A percentile compares a stretch with the other conserved stretches of the same genome.
Conservation (phyloP, 2,797 vertebrate species). For the Pangasius sanitwongsei region DNA sequence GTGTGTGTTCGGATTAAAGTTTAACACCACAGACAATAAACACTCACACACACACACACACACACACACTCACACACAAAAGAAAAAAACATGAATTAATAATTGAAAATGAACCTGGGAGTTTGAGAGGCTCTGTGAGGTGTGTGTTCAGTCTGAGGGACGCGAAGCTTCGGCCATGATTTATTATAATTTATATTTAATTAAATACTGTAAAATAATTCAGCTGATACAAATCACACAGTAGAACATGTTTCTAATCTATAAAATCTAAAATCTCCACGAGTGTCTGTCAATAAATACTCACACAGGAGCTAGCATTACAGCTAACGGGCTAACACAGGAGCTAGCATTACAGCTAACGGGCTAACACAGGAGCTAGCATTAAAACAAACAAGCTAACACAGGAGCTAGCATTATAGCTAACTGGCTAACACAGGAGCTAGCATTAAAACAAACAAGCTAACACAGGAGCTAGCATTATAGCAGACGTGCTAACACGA, state of each 20-base stretch:
- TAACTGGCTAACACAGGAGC: too few species aligned
- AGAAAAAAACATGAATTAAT: background rate
- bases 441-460: too few species aligned
- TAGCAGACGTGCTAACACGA: background rate
- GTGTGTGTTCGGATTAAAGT: background rate
- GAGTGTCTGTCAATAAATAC: background rate
- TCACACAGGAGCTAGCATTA: background rate
- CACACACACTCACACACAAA: background rate
- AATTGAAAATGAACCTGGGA: background rate
- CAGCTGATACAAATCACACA: background rate
- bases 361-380: too few species aligned
- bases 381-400: too few species aligned
- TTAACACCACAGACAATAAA: background rate
- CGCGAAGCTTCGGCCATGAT: background rate
- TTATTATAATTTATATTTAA: background rate
- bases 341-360: too few species aligned
- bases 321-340: too few species aligned
- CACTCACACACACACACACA: background rate
- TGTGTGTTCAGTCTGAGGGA: background rate
- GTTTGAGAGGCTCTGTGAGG: background rate
- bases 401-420: too few species aligned
- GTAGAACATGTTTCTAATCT: background rate
- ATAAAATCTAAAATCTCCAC: background rate
- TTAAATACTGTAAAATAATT: background rate
- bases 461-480: too few species aligned